phyloP scores from a whole-genome alignment of 2,797 vertebrate genomes.

The Spondyliosoma cantharus region DNA sequence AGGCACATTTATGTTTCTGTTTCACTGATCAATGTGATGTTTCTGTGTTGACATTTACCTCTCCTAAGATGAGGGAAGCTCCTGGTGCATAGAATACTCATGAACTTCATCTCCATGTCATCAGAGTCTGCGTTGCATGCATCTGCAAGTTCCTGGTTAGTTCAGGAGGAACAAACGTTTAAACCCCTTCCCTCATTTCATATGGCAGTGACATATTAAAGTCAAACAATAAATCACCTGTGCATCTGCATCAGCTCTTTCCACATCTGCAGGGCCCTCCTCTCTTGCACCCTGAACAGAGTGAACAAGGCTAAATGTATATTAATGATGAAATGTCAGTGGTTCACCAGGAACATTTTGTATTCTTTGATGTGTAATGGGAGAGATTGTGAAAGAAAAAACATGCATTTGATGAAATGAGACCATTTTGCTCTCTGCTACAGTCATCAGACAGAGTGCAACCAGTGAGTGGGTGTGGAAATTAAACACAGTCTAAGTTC shows the following conservation, averaged over 20 bases:
- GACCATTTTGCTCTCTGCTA: slow-evolving; percentile 15
- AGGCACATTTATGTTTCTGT: not conserved
- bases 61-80: slow-evolving; percentile 94
- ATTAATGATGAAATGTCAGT: not conserved
- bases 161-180: slow-evolving; percentile 27
- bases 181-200: slow-evolving; percentile 9
- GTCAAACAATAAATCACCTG: slow-evolving; percentile 83
- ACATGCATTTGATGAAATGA: not conserved
- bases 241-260: slow-evolving; percentile 88
- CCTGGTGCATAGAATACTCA: slow-evolving; percentile 94
- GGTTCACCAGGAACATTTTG: slow-evolving; percentile 3
- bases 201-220: not conserved
- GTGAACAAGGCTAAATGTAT: slow-evolving; percentile 7
- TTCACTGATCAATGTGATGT: not conserved
- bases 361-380: not conserved
- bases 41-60: slow-evolving; percentile 82
- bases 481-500: slow-evolving; percentile 48
- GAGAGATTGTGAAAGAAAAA: slow-evolving; percentile 6
- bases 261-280: slow-evolving; percentile 86
- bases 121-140: slow-evolving; percentile 89
- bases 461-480: slow-evolving; percentile 67
- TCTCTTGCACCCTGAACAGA: slow-evolving; percentile 90
- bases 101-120: slow-evolving; percentile 93
- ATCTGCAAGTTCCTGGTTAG: slow-evolving; percentile 89
- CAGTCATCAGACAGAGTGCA: slow-evolving; percentile 43